Evolutionary conservation across 1,140 invertebrate genomes (phyloP), one percentile per base, ranked within the genome.

Genomic region (Papilio polyxenes): DNA sequence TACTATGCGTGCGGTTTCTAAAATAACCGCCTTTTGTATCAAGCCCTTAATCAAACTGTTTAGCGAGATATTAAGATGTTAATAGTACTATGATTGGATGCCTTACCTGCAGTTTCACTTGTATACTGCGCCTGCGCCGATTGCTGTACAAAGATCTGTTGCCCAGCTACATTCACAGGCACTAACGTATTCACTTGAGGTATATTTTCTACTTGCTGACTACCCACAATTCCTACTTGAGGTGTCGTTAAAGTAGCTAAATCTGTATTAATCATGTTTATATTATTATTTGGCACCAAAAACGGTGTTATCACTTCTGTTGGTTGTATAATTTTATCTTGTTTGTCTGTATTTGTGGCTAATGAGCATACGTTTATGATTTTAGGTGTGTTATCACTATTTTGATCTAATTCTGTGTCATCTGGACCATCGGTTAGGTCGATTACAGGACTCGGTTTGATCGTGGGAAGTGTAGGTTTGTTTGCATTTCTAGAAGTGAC

Each of bases 361-460:
- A 75, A 75, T 44, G 72, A 75, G 40, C 1, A 75, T 31, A 75
- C 72, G 15, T 11, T 75, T 11, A 40, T 75, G 48, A 75, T 75
- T 4, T 48, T 44, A 44, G 72, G 72, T 75, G 72, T 44, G 72
- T 3, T 40, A 5, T 17, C 37, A 40, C 15, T 44, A n/a, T n/a
- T n/a, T n/a, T n/a, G n/a, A 44, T 69, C 11, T 4, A 6, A 17
- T 17, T 59, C 2, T 10, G 53, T 59, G 53, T 59, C 65, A 13
- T 62, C 59, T 2, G 65, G 4, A 15, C 2, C n/a, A 10, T 69
- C 23, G 31, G 65, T 69, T 31, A 69, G 65, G 23, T 69, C 65
- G 20, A 69, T 69, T 23, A 69, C 23, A 4, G n/a, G 13, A 1
- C 3, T 59, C 2, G 13, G 7, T n/a, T n/a, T 6, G 6, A 2